These are phyloP conservation scores for Stomatorhinus walkeri DNA, from an alignment of 2,797 vertebrate genomes.

Conservation along the genomic window DNA sequence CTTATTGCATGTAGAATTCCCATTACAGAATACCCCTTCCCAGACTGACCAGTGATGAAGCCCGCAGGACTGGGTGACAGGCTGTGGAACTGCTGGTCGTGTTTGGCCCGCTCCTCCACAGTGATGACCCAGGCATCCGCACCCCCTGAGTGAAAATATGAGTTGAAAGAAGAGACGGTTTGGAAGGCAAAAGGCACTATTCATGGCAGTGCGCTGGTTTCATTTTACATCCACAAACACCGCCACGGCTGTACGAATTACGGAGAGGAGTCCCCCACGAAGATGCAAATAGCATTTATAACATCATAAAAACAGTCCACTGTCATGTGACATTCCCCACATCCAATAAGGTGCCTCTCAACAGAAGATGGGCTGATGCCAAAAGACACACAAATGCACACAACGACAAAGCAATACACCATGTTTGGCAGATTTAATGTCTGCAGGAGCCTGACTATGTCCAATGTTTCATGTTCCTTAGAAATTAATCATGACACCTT, in stretches of 20 bases:
- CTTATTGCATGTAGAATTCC: neutral
- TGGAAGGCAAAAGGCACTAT: neutral
- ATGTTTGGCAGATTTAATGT: neutral
- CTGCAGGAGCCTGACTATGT: neutral
- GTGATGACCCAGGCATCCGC: slow-evolving; percentile 73
- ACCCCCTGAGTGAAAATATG: slow-evolving; percentile 48
- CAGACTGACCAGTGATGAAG: slow-evolving; percentile 68
- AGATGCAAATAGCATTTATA: slow-evolving; percentile 4
- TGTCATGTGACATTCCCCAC: slow-evolving; percentile 62
- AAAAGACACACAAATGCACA: slow-evolving; percentile 2
- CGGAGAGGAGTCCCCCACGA: neutral
- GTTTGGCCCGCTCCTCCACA: slow-evolving; percentile 69
- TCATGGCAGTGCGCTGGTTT: neutral
- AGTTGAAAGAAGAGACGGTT: slow-evolving; percentile 26
- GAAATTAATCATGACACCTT: neutral
- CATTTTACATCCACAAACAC: neutral
- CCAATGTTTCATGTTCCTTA: neutral
- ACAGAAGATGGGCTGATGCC: slow-evolving; percentile 13
- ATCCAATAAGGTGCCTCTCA: slow-evolving; percentile 54
- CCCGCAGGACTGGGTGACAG: slow-evolving; percentile 62
- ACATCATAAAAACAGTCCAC: neutral
- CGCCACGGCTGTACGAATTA: neutral
- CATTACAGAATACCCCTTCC: neutral
- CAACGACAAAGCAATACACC: neutral
- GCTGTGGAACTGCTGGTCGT: slow-evolving; percentile 73